A percentile compares a stretch with the other conserved stretches of the same genome.
These are phyloP conservation scores for Tipula unca DNA, from an alignment of 2,888 invertebrate genomes.

Conservation along the genomic window DNA sequence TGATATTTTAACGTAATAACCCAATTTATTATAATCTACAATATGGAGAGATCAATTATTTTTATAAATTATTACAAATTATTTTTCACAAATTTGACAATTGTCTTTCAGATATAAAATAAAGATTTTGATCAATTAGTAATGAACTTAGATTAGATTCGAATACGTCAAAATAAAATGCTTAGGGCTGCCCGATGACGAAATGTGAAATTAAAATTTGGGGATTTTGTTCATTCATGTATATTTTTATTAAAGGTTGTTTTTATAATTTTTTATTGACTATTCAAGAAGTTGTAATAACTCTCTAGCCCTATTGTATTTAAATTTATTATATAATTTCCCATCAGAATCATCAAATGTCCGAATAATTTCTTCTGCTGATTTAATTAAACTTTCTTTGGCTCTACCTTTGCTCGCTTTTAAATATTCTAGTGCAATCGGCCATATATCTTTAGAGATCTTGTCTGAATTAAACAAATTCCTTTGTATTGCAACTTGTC, in stretches of 20 bases:
- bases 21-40: neutral
- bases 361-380: conserved; percentile 56
- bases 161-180: neutral
- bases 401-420: conserved; percentile 59
- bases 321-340: conserved; percentile 28
- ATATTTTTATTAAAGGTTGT: too few species aligned
- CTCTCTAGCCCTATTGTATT: conserved; percentile 37
- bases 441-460: conserved; percentile 55
- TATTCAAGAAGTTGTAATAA: conserved; percentile 33
- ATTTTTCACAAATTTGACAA: neutral
- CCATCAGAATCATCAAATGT: conserved; percentile 45
- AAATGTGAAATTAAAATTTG: too few species aligned
- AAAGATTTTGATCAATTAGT: neutral
- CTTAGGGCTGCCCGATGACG: neutral
- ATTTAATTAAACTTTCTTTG: conserved; percentile 50
- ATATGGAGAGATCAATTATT: neutral
- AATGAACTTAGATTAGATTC: conserved; percentile 20
- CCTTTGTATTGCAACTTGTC: conserved; percentile 67
- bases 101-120: neutral
- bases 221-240: too few species aligned
- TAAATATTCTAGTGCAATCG: conserved; percentile 60
- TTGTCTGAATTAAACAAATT: conserved; percentile 54
- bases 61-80: neutral
- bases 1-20: neutral
- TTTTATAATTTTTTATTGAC: neutral